Conservation (phyloP, 2,113 vertebrate genomes). For the Macroglossus sobrinus region DNA sequence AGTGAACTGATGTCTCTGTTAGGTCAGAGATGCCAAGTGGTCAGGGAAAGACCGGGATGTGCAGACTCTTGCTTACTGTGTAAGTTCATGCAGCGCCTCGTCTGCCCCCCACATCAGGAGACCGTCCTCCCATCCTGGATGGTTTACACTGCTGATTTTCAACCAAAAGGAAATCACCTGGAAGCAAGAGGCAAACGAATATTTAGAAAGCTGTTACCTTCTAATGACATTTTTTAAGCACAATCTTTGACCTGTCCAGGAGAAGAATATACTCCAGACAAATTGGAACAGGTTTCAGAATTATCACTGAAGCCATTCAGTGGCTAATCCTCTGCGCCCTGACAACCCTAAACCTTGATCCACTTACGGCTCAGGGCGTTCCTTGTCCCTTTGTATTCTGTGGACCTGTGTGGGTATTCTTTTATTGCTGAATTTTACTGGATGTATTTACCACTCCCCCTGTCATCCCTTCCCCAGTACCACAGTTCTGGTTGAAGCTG, state of each 20-base stretch:
- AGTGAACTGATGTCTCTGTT: constrained; percentile 76
- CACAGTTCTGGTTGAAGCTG: constrained; percentile 47
- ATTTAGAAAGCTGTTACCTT: constrained; percentile 38
- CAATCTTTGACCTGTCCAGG: background rate
- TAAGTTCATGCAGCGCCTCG: constrained; percentile 67
- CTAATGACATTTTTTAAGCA: constrained; percentile 44
- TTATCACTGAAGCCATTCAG: background rate
- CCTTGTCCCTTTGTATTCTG: background rate
- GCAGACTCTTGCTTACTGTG: constrained; percentile 75
- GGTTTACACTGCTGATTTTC: background rate
- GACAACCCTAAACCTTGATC: fast-evolving
- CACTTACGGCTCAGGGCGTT: background rate
- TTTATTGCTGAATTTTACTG: constrained; percentile 46
- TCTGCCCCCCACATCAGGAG: constrained; percentile 37
- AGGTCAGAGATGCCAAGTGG: background rate
- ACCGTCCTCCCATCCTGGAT: constrained; percentile 5
- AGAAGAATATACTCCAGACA: background rate
- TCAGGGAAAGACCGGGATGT: constrained; percentile 19
- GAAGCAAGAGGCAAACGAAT: constrained; percentile 33
- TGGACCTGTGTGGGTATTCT: background rate
- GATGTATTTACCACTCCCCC: constrained; percentile 31
- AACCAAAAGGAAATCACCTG: constrained; percentile 13
- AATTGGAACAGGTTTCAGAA: constrained; percentile 21
- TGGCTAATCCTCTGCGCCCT: background rate
- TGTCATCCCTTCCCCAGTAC: background rate